Conservation (phyloP, 1,140 invertebrate species). For the Drosophila kurseongensis region DNA sequence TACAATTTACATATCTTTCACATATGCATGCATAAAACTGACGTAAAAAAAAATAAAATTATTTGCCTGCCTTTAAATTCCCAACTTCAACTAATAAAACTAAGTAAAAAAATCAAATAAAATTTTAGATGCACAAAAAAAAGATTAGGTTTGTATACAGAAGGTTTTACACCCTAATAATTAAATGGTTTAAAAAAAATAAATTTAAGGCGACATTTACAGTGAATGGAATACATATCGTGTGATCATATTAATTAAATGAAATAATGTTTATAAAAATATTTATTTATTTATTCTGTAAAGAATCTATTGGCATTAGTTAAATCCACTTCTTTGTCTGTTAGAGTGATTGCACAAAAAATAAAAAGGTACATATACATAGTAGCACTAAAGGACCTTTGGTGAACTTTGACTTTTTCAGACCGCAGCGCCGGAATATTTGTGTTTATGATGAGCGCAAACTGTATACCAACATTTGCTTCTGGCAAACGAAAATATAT, state of each 20-base stretch:
- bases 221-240: too few relatives aligned
- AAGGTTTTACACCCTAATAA: conserved; percentile 10
- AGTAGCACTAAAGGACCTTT: conserved; percentile 14
- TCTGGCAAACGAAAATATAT: conserved; percentile 25
- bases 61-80: conserved; percentile 33
- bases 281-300: too few relatives aligned
- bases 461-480: conserved; percentile 51
- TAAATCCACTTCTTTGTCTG: not conserved
- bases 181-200: not conserved
- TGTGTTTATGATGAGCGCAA: conserved; percentile 54
- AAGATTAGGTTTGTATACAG: not conserved
- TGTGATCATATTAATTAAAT: too few relatives aligned
- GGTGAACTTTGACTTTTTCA: conserved; percentile 39
- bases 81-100: conserved; percentile 18
- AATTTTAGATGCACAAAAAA: not conserved
- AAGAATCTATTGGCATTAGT: too few relatives aligned
- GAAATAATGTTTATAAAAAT: too few relatives aligned
- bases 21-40: conserved; percentile 32
- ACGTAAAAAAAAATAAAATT: conserved; percentile 11
- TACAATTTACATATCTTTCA: conserved; percentile 67
- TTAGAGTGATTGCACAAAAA: not conserved
- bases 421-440: conserved; percentile 34
- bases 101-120: conserved; percentile 6
- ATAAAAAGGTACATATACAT: not conserved
- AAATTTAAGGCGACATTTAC: too few relatives aligned